These are phyloP conservation scores for Rotaria socialis DNA, from an alignment of 2,888 invertebrate species.

Conservation along the genomic window DNA sequence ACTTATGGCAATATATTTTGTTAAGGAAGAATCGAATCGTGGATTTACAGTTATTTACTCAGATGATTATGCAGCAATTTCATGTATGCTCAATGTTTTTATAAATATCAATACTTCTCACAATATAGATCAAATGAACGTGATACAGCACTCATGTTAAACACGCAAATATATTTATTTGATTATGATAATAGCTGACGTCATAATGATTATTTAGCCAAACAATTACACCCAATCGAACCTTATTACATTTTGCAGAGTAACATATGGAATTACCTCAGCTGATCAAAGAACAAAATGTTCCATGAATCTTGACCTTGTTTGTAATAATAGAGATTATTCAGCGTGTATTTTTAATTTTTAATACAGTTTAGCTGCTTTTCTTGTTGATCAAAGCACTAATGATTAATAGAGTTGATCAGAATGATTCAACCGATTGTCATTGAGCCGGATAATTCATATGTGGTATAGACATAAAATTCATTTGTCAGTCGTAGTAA, in stretches of 20 bases:
- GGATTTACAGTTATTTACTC: background rate
- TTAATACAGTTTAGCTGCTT: background rate
- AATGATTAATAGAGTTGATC: too few species aligned
- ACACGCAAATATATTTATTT: background rate
- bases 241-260: background rate
- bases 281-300: background rate
- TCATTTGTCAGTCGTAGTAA: too few species aligned
- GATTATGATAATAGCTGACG: conserved; percentile 4
- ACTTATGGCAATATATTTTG: background rate
- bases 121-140: background rate
- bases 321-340: background rate
- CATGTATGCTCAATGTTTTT: background rate
- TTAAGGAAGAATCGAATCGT: background rate
- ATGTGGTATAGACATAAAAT: too few species aligned
- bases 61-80: background rate
- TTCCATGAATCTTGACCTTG: background rate
- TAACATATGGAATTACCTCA: background rate
- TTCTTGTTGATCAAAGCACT: background rate
- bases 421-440: too few species aligned
- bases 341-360: background rate
- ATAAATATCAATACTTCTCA: background rate
- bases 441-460: too few species aligned
- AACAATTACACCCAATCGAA: background rate
- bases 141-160: background rate
- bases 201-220: background rate